phyloP scores from a whole-genome alignment of 2,113 vertebrate species.

The Channa maculata region DNA sequence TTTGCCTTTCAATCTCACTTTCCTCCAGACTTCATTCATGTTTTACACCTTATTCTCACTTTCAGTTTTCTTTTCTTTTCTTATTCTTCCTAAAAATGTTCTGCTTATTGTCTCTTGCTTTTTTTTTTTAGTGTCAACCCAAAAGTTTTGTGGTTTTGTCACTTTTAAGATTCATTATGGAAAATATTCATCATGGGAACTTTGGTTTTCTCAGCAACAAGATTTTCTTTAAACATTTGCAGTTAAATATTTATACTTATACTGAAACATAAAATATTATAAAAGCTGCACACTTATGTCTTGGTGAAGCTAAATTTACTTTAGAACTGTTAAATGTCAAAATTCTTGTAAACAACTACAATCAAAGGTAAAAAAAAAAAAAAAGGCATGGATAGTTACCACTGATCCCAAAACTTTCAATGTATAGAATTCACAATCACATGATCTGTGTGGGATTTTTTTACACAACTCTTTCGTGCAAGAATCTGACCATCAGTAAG shows the following conservation, averaged over 20 bases:
- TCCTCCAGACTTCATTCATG: background rate
- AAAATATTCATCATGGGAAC: too few species aligned
- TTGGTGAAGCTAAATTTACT: background rate
- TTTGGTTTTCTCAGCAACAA: too few species aligned
- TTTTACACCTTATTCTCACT: slow-evolving; percentile 11
- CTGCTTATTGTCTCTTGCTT: background rate
- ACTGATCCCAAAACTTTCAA: too few species aligned
- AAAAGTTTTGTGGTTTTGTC: background rate
- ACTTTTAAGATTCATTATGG: too few species aligned
- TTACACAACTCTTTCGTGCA: too few species aligned
- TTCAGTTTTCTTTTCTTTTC: slow-evolving; percentile 16
- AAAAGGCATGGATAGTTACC: too few species aligned
- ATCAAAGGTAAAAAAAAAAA: too few species aligned
- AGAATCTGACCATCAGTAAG: too few species aligned
- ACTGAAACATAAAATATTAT: background rate
- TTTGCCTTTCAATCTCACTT: slow-evolving; percentile 12
- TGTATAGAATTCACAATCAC: too few species aligned
- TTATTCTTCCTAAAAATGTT: too few species aligned
- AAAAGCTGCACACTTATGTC: background rate
- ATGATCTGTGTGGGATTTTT: too few species aligned
- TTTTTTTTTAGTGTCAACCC: background rate
- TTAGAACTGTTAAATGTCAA: background rate
- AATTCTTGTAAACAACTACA: background rate
- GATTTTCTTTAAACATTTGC: background rate
- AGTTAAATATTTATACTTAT: background rate